These are phyloP conservation scores for Chaitophorus viminalis DNA, from an alignment of 2,888 invertebrate genomes.

Conservation along the genomic window DNA sequence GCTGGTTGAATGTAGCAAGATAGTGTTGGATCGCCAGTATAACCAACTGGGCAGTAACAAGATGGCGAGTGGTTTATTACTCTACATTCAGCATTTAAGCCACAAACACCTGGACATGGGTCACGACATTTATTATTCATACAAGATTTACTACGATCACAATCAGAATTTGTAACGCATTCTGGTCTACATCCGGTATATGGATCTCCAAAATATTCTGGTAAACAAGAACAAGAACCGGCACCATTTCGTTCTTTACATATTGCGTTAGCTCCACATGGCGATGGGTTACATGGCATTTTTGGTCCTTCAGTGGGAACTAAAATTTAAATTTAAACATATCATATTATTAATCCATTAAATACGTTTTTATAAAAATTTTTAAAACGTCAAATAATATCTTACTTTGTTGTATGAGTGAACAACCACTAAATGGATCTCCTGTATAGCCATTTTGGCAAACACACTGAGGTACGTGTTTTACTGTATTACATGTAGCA, in stretches of 20 bases:
- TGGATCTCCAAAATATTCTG: constrained; percentile 87
- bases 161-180: constrained; percentile 88
- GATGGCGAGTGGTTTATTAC: constrained; percentile 85
- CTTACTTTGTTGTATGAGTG: constrained; percentile 73
- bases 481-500: constrained; percentile 73
- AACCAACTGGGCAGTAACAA: constrained; percentile 79
- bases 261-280: constrained; percentile 86
- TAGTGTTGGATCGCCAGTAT: constrained; percentile 81
- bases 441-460: constrained; percentile 72
- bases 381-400: constrained; percentile 64
- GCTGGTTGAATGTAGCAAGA: constrained; percentile 75
- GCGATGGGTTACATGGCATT: constrained; percentile 83
- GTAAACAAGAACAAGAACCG: constrained; percentile 83
- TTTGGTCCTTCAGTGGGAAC: constrained; percentile 70
- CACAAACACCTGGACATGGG: constrained; percentile 85
- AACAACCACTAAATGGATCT: constrained; percentile 74
- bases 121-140: constrained; percentile 85
- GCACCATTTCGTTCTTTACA: constrained; percentile 84
- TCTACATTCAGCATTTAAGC: constrained; percentile 83
- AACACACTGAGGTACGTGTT: constrained; percentile 70
- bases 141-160: constrained; percentile 80
- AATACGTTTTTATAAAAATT: neutral
- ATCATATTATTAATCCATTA: neutral
- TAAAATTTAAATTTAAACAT: constrained; percentile 65
- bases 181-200: constrained; percentile 87